Percentiles rank a stretch among this genome's conserved stretches.
Conservation (phyloP, 1,140 invertebrate species). For the Apis mellifera region DNA sequence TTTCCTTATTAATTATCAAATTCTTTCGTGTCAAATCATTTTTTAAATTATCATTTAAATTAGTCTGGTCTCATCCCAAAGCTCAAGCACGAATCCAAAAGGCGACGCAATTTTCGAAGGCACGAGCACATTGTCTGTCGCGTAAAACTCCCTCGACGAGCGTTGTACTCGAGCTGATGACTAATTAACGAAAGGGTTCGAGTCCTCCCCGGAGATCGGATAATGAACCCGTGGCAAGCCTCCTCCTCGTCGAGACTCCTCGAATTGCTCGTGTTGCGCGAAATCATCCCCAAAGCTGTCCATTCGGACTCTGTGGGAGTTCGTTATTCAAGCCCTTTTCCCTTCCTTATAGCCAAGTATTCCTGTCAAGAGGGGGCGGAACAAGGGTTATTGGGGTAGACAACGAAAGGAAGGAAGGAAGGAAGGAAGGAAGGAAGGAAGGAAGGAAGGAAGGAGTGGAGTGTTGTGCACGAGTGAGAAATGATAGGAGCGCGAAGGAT, state of each 20-base stretch:
- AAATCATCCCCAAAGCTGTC: constrained; percentile 55
- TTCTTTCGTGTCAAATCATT: too few relatives aligned
- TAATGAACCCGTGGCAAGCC: constrained; percentile 53
- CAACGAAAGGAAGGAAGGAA: constrained; percentile 6
- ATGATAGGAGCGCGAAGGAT: constrained; percentile 1
- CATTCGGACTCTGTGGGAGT: constrained; percentile 39
- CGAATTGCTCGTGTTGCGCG: constrained; percentile 54
- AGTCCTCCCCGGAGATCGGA: background rate
- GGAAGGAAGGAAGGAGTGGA: background rate
- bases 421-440: background rate
- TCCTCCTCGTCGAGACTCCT: constrained; percentile 29
- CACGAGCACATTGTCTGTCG: background rate
- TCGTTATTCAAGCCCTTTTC: constrained; percentile 62
- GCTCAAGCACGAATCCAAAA: background rate
- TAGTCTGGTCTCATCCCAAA: too few relatives aligned
- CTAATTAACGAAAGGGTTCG: constrained; percentile 56
- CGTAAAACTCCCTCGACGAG: constrained; percentile 21
- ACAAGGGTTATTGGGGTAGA: constrained; percentile 39
- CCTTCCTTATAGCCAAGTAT: constrained; percentile 10
- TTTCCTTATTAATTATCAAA: background rate
- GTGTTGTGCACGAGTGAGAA: constrained; percentile 6
- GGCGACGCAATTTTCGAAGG: constrained; percentile 17
- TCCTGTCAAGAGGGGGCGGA: constrained; percentile 9
- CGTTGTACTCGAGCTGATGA: constrained; percentile 44
- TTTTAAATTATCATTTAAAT: too few relatives aligned